phyloP scores from a whole-genome alignment of 2,113 vertebrate species.

The Paramisgurnus dabryanus region DNA sequence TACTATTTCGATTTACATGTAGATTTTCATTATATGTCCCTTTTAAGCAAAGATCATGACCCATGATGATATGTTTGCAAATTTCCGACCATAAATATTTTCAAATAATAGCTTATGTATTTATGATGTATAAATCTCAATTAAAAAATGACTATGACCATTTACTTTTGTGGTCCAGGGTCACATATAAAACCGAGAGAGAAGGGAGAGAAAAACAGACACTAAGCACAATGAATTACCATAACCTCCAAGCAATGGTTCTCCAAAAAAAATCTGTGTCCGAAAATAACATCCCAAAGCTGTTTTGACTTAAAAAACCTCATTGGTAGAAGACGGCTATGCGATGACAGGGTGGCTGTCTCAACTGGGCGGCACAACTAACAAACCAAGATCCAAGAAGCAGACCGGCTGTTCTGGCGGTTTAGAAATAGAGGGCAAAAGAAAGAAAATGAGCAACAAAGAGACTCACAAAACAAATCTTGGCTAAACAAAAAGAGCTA shows the following conservation, averaged over 20 bases:
- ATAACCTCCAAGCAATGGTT: not conserved
- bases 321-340: constrained; percentile 3
- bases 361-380: constrained; percentile 28
- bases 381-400: constrained; percentile 25
- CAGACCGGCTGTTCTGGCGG: constrained; percentile 22
- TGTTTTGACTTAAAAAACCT: constrained; percentile 35
- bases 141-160: too few species aligned
- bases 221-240: constrained; percentile 7
- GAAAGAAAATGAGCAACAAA: constrained; percentile 38
- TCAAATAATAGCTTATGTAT: too few species aligned
- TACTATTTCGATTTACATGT: too few species aligned
- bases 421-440: constrained; percentile 28
- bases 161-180: too few species aligned
- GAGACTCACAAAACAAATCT: constrained; percentile 31
- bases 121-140: too few species aligned
- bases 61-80: too few species aligned
- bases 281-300: constrained; percentile 46
- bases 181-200: not conserved
- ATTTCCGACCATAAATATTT: too few species aligned
- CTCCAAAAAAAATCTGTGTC: not conserved
- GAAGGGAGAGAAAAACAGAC: not conserved
- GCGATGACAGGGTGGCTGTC: constrained; percentile 50
- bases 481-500: constrained; percentile 27
- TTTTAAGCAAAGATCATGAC: too few species aligned
- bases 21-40: too few species aligned